phyloP scores from a whole-genome alignment of 1,140 invertebrate species.

The Trissolcus basalis region DNA sequence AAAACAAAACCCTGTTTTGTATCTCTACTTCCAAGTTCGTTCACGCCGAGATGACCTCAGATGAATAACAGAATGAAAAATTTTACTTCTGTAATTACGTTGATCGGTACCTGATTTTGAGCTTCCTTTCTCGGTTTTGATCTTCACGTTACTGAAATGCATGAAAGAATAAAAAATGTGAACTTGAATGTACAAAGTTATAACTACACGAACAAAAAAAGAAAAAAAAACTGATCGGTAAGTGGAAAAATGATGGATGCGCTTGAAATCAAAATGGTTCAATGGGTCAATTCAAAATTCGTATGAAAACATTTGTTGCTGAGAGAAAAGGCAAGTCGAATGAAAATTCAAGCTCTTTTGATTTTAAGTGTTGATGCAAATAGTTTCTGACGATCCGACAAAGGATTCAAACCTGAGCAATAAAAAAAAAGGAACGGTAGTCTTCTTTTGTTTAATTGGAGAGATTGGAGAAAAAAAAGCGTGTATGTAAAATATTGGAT shows the following conservation, averaged over 20 bases:
- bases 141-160: slow-evolving; percentile 20
- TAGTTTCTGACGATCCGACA: too few species aligned
- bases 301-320: neutral
- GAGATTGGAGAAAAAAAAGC: slow-evolving; percentile 12
- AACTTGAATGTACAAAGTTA: slow-evolving; percentile 17
- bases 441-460: slow-evolving; percentile 2
- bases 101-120: slow-evolving; percentile 55
- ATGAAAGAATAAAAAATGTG: slow-evolving; percentile 4
- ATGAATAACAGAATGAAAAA: slow-evolving; percentile 4
- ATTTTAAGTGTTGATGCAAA: neutral
- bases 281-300: neutral
- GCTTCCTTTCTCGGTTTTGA: slow-evolving; percentile 48
- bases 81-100: slow-evolving; percentile 51
- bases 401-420: too few species aligned
- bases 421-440: too few species aligned
- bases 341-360: neutral
- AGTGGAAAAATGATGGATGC: neutral
- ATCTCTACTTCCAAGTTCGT: slow-evolving; percentile 8
- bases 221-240: neutral
- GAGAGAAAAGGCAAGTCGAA: too few species aligned
- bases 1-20: slow-evolving; percentile 1
- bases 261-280: slow-evolving; percentile 8
- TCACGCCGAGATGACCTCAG: slow-evolving; percentile 1
- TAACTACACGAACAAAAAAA: slow-evolving; percentile 15
- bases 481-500: slow-evolving; percentile 35